Conservation (phyloP, 2,113 vertebrate genomes). For the Garra rufa region DNA sequence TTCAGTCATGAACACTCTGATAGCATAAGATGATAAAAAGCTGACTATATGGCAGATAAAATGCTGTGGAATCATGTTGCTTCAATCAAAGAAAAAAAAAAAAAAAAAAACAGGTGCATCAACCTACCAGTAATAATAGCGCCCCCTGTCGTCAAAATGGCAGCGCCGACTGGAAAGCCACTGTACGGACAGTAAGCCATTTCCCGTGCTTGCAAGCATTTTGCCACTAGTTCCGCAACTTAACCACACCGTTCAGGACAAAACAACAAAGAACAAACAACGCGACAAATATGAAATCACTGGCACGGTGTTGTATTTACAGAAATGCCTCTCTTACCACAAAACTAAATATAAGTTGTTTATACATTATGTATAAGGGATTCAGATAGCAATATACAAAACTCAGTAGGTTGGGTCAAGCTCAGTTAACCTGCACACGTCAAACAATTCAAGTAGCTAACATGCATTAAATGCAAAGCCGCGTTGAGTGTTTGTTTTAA, state of each 20-base stretch:
- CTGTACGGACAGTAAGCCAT: conserved; percentile 92
- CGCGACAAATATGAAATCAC: not conserved
- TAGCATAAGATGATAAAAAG: not conserved
- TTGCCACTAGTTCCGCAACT: conserved; percentile 77
- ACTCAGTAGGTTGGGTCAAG: not conserved
- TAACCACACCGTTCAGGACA: conserved; percentile 41
- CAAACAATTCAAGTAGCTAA: not conserved
- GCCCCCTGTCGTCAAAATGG: conserved; percentile 82
- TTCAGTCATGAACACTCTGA: not conserved
- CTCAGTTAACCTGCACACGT: not conserved
- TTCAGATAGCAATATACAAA: not conserved
- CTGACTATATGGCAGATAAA: not conserved
- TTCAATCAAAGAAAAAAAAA: not conserved
- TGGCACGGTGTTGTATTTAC: not conserved
- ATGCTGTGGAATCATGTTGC: not conserved
- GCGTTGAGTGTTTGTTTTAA: not conserved
- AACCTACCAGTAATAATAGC: conserved; percentile 84
- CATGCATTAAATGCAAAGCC: not conserved
- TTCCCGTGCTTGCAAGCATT: conserved; percentile 81
- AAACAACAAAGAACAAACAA: not conserved
- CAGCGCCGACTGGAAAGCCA: conserved; percentile 87
- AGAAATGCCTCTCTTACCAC: not conserved
- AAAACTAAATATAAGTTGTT: not conserved
- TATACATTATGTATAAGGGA: not conserved
- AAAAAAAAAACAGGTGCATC: not conserved